Percentiles rank a stretch among this genome's conserved stretches.
These are phyloP conservation scores for Andrena bicolor DNA, from an alignment of 2,888 invertebrate species.

Conservation along the genomic window DNA sequence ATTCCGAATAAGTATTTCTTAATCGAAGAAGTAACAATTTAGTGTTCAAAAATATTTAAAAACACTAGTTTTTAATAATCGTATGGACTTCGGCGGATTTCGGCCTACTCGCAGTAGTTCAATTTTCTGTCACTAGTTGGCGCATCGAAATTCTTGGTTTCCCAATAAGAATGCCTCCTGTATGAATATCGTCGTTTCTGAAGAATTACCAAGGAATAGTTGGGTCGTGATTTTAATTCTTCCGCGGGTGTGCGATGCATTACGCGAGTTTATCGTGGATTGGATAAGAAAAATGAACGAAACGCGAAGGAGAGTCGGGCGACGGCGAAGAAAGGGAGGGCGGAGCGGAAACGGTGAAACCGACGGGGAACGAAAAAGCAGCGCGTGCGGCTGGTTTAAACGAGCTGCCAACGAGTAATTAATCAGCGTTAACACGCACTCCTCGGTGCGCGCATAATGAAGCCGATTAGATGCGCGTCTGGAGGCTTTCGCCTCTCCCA, in stretches of 20 bases:
- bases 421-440: slow-evolving; percentile 74
- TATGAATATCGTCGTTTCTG: not conserved
- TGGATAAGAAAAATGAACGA: slow-evolving; percentile 11
- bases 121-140: no score
- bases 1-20: no score
- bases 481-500: slow-evolving; percentile 43
- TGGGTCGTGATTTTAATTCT: slow-evolving; percentile 38
- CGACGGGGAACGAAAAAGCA: slow-evolving; percentile 24
- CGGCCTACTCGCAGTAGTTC: no score
- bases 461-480: slow-evolving; percentile 60
- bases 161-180: no score
- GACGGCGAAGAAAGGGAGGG: not conserved
- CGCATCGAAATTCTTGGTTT: no score
- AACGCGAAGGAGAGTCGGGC: not conserved
- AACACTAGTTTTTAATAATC: no score
- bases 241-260: slow-evolving; percentile 1
- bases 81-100: no score
- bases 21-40: no score
- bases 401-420: slow-evolving; percentile 73
- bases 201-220: slow-evolving; percentile 17
- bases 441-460: slow-evolving; percentile 62
- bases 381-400: slow-evolving; percentile 59
- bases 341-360: slow-evolving; percentile 14
- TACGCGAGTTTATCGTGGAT: not conserved
- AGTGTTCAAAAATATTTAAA: no score